phyloP scores from a whole-genome alignment of 2,113 vertebrate species.

The Malurus cyaneus region DNA sequence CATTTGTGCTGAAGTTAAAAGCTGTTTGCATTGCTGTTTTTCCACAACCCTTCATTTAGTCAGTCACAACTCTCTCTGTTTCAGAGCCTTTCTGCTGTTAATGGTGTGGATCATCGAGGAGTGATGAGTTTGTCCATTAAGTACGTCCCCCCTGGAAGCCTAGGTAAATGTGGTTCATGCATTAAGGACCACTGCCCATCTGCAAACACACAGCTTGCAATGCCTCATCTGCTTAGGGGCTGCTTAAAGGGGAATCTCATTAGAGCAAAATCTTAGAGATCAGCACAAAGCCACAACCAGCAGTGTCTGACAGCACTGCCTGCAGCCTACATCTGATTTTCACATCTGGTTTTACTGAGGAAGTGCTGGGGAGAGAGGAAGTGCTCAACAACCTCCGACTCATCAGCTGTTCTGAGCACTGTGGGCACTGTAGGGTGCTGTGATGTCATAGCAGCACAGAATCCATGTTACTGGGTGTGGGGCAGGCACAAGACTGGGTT shows the following conservation, averaged over 20 bases:
- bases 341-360: background rate
- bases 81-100: constrained; percentile 70
- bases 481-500: background rate
- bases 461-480: background rate
- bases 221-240: background rate
- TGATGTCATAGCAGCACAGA: background rate
- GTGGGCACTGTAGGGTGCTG: background rate
- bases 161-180: constrained; percentile 44
- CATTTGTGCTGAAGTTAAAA: background rate
- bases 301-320: background rate
- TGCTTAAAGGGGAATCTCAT: background rate
- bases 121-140: constrained; percentile 75
- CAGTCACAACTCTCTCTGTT: background rate
- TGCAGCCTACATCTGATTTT: background rate
- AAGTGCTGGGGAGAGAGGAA: background rate
- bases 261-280: background rate
- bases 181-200: background rate
- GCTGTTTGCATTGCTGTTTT: background rate
- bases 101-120: constrained; percentile 68
- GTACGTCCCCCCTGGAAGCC: constrained; percentile 70
- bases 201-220: background rate
- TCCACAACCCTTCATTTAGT: background rate
- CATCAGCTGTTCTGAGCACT: background rate
- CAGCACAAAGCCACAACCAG: background rate
- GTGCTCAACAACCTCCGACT: background rate